Evolutionary conservation across 2,888 invertebrate species (phyloP).

Genomic region (Meliscaeva auricollis): DNA sequence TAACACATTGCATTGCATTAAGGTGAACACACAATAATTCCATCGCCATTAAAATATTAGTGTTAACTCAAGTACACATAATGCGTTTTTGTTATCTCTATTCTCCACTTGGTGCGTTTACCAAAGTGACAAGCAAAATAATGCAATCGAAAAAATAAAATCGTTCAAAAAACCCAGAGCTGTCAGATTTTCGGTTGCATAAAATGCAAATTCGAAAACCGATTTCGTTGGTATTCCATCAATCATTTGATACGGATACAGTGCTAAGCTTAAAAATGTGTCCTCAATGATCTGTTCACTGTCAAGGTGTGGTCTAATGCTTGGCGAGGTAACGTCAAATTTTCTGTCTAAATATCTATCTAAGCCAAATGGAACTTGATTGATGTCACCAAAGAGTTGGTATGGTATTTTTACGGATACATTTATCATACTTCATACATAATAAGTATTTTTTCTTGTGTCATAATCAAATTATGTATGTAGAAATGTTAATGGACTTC

Average conservation of each 20-base stretch:
- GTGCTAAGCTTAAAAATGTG: background rate
- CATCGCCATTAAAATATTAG: background rate
- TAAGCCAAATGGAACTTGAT: constrained; percentile 36
- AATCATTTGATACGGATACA: constrained; percentile 33
- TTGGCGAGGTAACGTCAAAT: constrained; percentile 19
- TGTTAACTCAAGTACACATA: background rate
- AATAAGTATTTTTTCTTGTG: constrained; percentile 3
- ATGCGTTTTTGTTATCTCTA: constrained; percentile 17
- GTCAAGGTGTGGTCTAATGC: constrained; percentile 64
- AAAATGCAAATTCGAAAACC: constrained; percentile 23
- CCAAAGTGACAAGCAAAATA: constrained; percentile 5
- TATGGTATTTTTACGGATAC: background rate
- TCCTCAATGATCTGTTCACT: constrained; percentile 31
- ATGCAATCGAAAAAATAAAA: too few species aligned
- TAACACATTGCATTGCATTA: too few species aligned
- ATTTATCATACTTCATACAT: constrained; percentile 25
- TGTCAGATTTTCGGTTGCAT: constrained; percentile 16
- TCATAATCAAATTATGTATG: constrained; percentile 26
- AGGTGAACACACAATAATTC: background rate
- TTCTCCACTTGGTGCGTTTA: constrained; percentile 10
- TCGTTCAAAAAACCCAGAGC: background rate
- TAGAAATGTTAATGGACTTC: constrained; percentile 27
- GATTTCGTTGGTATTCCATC: constrained; percentile 31
- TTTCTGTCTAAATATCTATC: constrained; percentile 20
- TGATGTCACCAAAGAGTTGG: constrained; percentile 10